Evolutionary conservation across 2,888 invertebrate species (phyloP).

Genomic region (Geophilus truncorum): DNA sequence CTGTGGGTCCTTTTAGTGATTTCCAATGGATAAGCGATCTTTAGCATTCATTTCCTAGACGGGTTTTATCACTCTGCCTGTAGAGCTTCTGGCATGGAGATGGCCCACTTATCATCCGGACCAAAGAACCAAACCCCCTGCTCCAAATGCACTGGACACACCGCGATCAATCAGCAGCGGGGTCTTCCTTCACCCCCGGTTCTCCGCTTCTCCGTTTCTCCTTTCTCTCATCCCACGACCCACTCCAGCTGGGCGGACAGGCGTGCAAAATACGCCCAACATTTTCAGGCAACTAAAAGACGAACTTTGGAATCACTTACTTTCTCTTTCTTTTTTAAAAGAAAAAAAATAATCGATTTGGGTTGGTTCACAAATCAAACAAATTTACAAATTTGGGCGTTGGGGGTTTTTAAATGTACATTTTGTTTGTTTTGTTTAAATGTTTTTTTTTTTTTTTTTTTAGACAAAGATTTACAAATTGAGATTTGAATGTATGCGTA

Average conservation of each 20-base stretch:
- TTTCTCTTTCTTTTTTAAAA: neutral
- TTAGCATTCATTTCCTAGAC: slow-evolving; percentile 28
- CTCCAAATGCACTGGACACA: slow-evolving; percentile 11
- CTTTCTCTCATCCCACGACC: neutral
- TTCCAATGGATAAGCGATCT: slow-evolving; percentile 15
- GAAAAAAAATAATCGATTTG: neutral
- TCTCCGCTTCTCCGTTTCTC: neutral
- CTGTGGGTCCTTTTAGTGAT: neutral
- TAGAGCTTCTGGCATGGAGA: slow-evolving; percentile 22
- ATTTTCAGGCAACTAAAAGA: neutral
- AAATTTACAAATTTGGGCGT: too few species aligned
- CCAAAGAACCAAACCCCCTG: neutral
- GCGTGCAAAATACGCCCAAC: slow-evolving; percentile 4
- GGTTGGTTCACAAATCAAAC: neutral
- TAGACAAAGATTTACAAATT: too few species aligned
- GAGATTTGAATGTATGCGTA: too few species aligned
- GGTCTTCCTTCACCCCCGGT: neutral
- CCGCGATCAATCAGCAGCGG: neutral
- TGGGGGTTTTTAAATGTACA: too few species aligned
- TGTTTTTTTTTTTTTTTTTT: too few species aligned
- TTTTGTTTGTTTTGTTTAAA: too few species aligned
- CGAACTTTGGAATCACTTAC: neutral
- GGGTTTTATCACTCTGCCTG: slow-evolving; percentile 22
- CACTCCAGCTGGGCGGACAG: slow-evolving; percentile 10
- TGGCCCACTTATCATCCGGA: slow-evolving; percentile 28